phyloP scores from a whole-genome alignment of 2,797 vertebrate genomes.

The Choloepus didactylus region DNA sequence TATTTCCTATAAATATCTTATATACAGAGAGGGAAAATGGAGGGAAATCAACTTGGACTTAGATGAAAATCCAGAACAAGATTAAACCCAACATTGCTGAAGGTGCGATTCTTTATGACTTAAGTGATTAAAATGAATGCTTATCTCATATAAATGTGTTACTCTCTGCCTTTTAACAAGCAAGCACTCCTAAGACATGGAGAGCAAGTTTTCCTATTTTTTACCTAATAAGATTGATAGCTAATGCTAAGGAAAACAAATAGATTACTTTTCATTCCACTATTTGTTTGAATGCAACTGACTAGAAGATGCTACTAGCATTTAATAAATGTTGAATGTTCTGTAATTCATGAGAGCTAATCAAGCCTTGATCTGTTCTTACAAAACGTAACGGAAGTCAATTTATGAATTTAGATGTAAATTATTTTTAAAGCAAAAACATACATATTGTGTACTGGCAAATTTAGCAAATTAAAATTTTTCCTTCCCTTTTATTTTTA shows the following conservation, averaged over 20 bases:
- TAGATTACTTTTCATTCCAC: not conserved
- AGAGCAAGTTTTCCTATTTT: not conserved
- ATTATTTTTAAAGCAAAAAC: not conserved
- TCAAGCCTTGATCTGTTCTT: not conserved
- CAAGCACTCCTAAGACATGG: not conserved
- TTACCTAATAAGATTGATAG: not conserved
- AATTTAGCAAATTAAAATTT: not conserved
- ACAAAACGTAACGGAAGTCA: not conserved
- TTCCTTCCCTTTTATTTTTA: conserved; percentile 34
- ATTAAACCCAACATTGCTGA: not conserved
- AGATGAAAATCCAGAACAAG: not conserved
- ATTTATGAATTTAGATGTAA: not conserved
- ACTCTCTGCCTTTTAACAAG: not conserved
- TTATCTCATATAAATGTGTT: not conserved
- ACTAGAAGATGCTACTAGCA: not conserved
- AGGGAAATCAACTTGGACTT: not conserved
- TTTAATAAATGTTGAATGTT: not conserved
- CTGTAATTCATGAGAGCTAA: not conserved
- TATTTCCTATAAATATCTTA: not conserved
- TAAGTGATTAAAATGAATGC: not conserved
- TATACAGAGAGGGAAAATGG: not conserved
- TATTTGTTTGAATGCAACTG: not conserved
- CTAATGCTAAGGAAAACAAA: not conserved
- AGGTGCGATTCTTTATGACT: not conserved
- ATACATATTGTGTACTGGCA: not conserved